Base-by-base conservation (phyloP, 2,888 invertebrate genomes). In the Cataglyphis altisquamis region DNA sequence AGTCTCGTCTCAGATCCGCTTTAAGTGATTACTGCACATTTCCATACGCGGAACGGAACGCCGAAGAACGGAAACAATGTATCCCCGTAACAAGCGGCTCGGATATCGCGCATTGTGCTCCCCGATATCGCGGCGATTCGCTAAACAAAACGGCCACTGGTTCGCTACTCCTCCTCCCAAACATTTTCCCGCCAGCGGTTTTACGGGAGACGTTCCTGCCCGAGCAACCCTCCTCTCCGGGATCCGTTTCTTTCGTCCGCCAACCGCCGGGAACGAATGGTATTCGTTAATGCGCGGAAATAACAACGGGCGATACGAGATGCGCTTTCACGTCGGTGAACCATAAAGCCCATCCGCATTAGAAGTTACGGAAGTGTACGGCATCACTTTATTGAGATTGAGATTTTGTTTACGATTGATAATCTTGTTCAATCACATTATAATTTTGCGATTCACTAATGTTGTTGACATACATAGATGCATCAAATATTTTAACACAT, bases 21-120 rank as follows among this genome's bases (percentile, higher is more conserved):
- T 78, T 78, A 78, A 78, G 78, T 78, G 68, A 78, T 78, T 78
- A 68, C 78, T 68, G 45, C 60, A 52, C 48, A 68, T 78, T 68
- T 78, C 78, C 68, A 78, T 78, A 78, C 60, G 36, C 68, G 45
- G 15, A n/a, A 45, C 68, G 18, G 68, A 67, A 68, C 18, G 41
- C 68, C 57, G 78, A 68, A 78, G 68, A 78, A 68, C 45, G 78
- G 68, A 78, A 78, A 78, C 78, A 78, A 78, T 78, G 78, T 78
- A 78, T 78, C 41, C 18, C 29, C 60, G 60, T 32, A 78, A 68
- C 78, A 78, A 68, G 36, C 68, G 45, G 18, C 68, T 68, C 25
- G 78, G 45, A 78, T 78, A 78, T 78, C 68, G 45, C 45, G 70
- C 45, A 78, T 78, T 78, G 70, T 78, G 36, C 45, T 78, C 36